Conservation (phyloP, 2,113 vertebrate genomes). For the Lontra canadensis region DNA sequence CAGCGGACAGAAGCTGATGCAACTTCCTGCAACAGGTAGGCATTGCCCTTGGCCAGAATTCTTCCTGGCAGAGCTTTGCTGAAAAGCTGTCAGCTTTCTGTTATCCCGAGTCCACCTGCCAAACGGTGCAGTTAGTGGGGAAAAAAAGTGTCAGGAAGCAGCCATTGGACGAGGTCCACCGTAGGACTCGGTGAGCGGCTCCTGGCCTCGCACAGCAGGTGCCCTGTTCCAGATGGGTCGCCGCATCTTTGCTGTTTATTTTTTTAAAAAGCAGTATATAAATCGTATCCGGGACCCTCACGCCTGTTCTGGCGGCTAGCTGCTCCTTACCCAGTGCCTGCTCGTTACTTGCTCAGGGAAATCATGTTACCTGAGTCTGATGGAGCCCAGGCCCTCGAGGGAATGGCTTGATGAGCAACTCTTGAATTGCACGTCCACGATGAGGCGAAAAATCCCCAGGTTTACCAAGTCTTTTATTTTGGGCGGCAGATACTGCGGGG, state of each 20-base stretch:
- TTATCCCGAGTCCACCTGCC: background rate
- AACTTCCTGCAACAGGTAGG: background rate
- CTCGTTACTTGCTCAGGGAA: background rate
- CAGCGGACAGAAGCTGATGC: background rate
- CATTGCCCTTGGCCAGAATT: background rate
- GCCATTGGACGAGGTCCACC: background rate
- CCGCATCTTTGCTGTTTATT: background rate
- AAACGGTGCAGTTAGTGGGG: background rate
- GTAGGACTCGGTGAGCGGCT: background rate
- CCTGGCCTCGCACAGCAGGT: background rate
- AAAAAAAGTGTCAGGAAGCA: background rate
- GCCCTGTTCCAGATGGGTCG: background rate
- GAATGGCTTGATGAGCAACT: background rate
- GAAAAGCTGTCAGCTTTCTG: background rate
- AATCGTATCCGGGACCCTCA: background rate
- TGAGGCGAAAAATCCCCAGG: background rate
- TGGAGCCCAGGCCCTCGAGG: background rate
- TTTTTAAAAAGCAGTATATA: background rate
- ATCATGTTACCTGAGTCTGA: background rate
- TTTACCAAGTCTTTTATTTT: background rate
- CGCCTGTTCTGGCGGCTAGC: fast-evolving
- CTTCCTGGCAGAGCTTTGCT: background rate
- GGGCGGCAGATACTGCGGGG: background rate
- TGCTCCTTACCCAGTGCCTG: background rate
- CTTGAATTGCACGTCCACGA: background rate